Evolutionary conservation across 2,888 invertebrate species (phyloP).

Genomic region (Agrochola litura): DNA sequence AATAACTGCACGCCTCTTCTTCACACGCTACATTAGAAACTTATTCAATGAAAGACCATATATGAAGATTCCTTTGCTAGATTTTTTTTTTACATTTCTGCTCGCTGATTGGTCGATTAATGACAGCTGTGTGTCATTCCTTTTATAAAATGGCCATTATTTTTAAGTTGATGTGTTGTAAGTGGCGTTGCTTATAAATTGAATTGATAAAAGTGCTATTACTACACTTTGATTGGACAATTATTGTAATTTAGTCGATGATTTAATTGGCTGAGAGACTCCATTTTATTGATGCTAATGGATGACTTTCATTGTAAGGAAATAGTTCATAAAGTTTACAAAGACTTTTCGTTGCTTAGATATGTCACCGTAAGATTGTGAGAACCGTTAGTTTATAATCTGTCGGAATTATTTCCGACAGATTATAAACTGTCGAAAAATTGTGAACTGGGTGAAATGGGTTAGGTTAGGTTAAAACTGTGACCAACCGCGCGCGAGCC

Average conservation of each 20-base stretch:
- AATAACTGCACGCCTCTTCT: constrained; percentile 52
- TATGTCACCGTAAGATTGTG: no score
- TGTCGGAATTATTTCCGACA: no score
- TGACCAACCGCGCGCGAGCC: no score
- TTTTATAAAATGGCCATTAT: constrained; percentile 31
- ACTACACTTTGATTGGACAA: constrained; percentile 32
- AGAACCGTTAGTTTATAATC: no score
- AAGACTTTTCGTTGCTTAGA: background rate
- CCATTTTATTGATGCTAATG: constrained; percentile 4
- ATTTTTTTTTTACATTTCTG: constrained; percentile 51
- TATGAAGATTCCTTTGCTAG: constrained; percentile 42
- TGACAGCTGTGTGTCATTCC: constrained; percentile 49
- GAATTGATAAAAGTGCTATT: constrained; percentile 17
- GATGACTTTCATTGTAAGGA: constrained; percentile 11
- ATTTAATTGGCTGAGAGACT: constrained; percentile 16
- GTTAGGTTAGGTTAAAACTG: no score
- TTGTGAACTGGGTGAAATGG: no score
- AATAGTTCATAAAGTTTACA: background rate
- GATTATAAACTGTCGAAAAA: no score
- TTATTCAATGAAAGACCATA: constrained; percentile 39
- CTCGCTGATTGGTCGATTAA: constrained; percentile 34
- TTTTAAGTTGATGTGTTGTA: constrained; percentile 34
- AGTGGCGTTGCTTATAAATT: constrained; percentile 11
- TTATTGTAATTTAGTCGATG: constrained; percentile 37
- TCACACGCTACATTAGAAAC: constrained; percentile 67